A percentile compares a stretch with the other conserved stretches of the same genome.
phyloP scores from a whole-genome alignment of 2,113 vertebrate species.

The Varanus komodoensis region DNA sequence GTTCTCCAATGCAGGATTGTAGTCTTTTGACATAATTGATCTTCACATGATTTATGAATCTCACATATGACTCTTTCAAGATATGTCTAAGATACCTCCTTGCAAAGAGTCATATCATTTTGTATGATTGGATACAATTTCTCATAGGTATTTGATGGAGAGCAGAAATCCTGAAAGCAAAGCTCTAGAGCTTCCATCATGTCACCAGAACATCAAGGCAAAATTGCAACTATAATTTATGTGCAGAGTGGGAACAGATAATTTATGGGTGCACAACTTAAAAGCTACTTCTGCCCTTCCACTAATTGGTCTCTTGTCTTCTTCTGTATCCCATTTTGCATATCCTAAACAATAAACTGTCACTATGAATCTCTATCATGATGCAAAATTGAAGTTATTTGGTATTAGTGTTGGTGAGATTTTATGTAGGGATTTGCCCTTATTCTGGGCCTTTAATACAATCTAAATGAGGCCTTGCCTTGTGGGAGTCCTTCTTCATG shows the following conservation, averaged over 20 bases:
- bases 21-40: not conserved
- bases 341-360: constrained; percentile 22
- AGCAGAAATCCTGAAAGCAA: not conserved
- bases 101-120: not conserved
- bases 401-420: not conserved
- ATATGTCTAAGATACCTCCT: constrained; percentile 1
- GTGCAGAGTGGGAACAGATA: not conserved
- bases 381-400: constrained; percentile 23
- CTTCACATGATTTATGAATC: not conserved
- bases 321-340: not conserved
- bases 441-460: not conserved
- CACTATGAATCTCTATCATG: constrained; percentile 11
- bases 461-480: not conserved
- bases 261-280: not conserved
- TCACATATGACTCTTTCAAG: not conserved
- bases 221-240: constrained; percentile 7
- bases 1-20: not conserved
- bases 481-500: not conserved
- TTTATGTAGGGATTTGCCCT: constrained; percentile 3
- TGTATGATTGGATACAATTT: not conserved
- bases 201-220: constrained; percentile 16
- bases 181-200: constrained; percentile 6
- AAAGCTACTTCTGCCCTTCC: constrained; percentile 31
- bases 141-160: not conserved
- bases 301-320: constrained; percentile 21